A percentile compares a stretch with the other conserved stretches of the same genome.
phyloP scores from a whole-genome alignment of 2,113 vertebrate species.

The Patagioenas fasciata region DNA sequence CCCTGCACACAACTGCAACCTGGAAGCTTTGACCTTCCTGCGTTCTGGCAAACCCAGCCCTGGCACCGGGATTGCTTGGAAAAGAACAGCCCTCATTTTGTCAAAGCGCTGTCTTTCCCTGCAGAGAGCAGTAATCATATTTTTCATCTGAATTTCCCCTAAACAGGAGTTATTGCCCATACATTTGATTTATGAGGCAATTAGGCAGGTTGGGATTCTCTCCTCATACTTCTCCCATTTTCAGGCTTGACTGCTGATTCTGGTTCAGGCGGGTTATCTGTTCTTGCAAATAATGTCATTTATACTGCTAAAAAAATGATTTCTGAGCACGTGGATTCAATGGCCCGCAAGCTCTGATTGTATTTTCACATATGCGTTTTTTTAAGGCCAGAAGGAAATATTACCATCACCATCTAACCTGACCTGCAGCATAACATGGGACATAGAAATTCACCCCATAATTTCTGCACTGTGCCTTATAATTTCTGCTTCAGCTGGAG shows the following conservation, averaged over 20 bases:
- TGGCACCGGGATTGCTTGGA: background rate
- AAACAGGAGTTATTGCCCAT: constrained; percentile 24
- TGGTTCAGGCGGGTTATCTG: background rate
- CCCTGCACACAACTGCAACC: background rate
- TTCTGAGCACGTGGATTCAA: background rate
- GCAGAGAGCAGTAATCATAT: constrained; percentile 14
- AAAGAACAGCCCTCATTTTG: background rate
- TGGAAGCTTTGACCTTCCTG: background rate
- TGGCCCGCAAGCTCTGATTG: background rate
- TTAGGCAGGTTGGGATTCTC: constrained; percentile 32
- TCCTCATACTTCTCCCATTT: constrained; percentile 23
- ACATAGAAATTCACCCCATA: background rate
- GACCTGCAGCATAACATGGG: background rate
- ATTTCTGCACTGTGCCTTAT: background rate
- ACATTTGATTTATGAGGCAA: constrained; percentile 40
- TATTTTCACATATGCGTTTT: background rate
- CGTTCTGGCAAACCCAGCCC: background rate
- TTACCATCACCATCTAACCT: background rate
- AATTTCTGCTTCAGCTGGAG: background rate
- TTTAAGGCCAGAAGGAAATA: background rate
- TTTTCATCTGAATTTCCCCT: constrained; percentile 20
- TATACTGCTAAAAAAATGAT: background rate
- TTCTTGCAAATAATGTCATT: constrained; percentile 24
- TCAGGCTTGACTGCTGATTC: background rate
- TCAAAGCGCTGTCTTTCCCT: background rate